Base-by-base conservation (phyloP, 53 echinoderm and acorn worm genomes). In the Astropecten irregularis region DNA sequence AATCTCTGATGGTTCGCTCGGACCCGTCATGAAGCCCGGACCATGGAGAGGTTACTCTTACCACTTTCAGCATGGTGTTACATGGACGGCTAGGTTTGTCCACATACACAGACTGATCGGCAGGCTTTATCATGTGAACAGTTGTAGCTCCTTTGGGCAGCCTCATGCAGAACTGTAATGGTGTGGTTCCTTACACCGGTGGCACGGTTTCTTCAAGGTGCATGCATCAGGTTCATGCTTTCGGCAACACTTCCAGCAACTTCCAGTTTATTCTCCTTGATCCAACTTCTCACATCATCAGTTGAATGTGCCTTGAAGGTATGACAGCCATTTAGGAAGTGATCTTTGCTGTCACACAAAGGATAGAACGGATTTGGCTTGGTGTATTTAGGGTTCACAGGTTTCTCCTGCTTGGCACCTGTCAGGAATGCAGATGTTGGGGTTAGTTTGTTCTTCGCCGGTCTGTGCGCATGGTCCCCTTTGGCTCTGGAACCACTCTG, bases 1-100 rank as follows among this genome's bases (percentile, higher is more conserved):
- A n/a, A 22, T 56, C 21, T 56, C 76, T 36, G 54, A 18, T 76
- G 33, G 34, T 56, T 49, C 76, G 55, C 57, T 56, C 58, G n/a
- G 56, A 76, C 0, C 76, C 76, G 36, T 76, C 76, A 44, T 76
- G 56, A 9, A 76, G 57, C 15, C 35, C 33, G 64, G 64, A 34
- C 64, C 64, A 16, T 63, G 64, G 64, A 31, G 64, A 34, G n/a
- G n/a, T n/a, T n/a, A n/a, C n/a, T n/a, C n/a, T n/a, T n/a, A 63
- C 64, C 0, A 63, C 64, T 35, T 34, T 63, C 64, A 63, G 2
- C 34, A 62, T 2, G 31, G 31, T 16, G 34, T 6, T 9, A 34
- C 64, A 31, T 0, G 36, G 36, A 26, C 35, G 64, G 32, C 35
- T 31, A 26, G 64, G 35, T 63, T 63, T 63, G 33, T 63, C 64